Base-by-base conservation (phyloP, 2,113 vertebrate genomes). In the Nibea coibor region DNA sequence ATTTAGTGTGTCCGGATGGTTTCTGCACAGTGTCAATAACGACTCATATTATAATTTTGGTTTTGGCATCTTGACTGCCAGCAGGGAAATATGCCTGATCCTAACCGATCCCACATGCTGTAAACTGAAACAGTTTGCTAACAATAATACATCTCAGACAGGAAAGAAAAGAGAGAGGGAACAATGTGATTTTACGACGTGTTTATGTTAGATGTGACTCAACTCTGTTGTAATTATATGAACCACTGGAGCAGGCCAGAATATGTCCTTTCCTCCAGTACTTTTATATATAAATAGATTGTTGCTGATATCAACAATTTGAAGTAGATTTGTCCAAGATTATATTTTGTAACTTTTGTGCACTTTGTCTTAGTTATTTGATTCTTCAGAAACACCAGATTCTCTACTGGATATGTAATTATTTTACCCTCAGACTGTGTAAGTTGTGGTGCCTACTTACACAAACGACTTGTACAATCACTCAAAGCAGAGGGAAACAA, bases 171-270 rank as follows among this genome's bases (percentile, higher is more conserved):
- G 53, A 62, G 78, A 78, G 5, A 20, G 58, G 35, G 20, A 45
- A 72, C 39, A 22, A 45, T 26, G 15, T 47, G 39, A 77, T 59
- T 73, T 83, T 64, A 54, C 59, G 57, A 54, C 69, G 56, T 71
- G 71, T 83, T 81, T 83, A 82, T 56, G 43, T 82, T 67, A 84
- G 69, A 68, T 1, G 39, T 83, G 57, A 85, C 45, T 84, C 67
- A 72, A 20, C 58, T 66, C 43, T 24, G 3, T 51, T 24, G 45
- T 31, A 78, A 79, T 72, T 72, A 76, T 24, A 50, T 31, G 45
- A 78, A 65, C 17, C 51, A 26, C 5, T 59, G 67, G 12, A 76
- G 77, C 45, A 47, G 26, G 28, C 39, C 42, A 73, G 26, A 78
- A 53, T 70, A 51, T 51, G 42, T 62, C 19, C 58, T 35, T 11